A percentile compares a stretch with the other conserved stretches of the same genome.
These are phyloP conservation scores for Coreius guichenoti DNA, from an alignment of 2,797 vertebrate genomes.

Conservation along the genomic window DNA sequence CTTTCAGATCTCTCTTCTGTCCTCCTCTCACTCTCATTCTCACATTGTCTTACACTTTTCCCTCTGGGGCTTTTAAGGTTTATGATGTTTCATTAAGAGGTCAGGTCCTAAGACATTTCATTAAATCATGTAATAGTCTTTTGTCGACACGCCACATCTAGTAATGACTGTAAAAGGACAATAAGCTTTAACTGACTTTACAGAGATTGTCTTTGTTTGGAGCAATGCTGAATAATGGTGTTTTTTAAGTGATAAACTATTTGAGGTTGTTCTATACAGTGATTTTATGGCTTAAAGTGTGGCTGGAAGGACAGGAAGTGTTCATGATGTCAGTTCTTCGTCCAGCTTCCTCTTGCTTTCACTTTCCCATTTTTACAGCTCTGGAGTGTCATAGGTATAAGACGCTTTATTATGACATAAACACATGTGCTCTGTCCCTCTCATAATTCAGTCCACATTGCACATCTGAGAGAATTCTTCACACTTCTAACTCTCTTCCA, in stretches of 20 bases:
- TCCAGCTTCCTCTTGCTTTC: constrained; percentile 22
- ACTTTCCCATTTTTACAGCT: constrained; percentile 26
- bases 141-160: constrained; percentile 46
- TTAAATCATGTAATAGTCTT: constrained; percentile 64
- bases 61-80: constrained; percentile 33
- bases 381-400: constrained; percentile 53
- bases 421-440: constrained; percentile 68
- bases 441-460: constrained; percentile 75
- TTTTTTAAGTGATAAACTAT: not conserved
- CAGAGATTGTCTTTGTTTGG: constrained; percentile 14
- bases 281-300: not conserved
- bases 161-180: constrained; percentile 22
- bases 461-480: constrained; percentile 81
- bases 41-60: constrained; percentile 27
- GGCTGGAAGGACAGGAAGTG: not conserved
- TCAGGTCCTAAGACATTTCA: constrained; percentile 58
- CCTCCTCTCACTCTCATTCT: constrained; percentile 27
- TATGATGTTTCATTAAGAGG: constrained; percentile 54
- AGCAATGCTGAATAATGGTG: not conserved
- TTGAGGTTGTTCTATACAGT: not conserved
- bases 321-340: constrained; percentile 2
- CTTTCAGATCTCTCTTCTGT: constrained; percentile 13
- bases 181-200: constrained; percentile 16
- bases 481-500: constrained; percentile 81
- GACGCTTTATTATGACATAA: constrained; percentile 55